Evolutionary conservation across 2,113 vertebrate genomes (phyloP).

Genomic region (Eulacestoma nigropectus): DNA sequence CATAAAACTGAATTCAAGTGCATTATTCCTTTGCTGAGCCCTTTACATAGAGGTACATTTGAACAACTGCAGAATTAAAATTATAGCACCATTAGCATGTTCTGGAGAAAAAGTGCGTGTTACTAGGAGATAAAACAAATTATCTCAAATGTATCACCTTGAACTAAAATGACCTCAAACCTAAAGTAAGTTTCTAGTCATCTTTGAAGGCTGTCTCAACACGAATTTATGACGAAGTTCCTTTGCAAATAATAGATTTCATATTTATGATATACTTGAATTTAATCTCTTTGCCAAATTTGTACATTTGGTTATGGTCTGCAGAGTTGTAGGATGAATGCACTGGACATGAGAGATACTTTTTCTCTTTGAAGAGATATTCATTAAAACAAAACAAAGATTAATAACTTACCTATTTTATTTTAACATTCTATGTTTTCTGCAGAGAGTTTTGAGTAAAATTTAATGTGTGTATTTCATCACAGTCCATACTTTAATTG

Average conservation of each 20-base stretch:
- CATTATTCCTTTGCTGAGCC: background rate
- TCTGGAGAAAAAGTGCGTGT: background rate
- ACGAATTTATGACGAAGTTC: background rate
- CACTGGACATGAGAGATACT: background rate
- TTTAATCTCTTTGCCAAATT: background rate
- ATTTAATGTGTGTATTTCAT: background rate
- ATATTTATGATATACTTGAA: background rate
- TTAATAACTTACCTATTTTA: background rate
- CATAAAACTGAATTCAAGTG: background rate
- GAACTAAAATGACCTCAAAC: background rate
- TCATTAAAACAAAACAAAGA: background rate
- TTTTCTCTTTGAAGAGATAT: background rate
- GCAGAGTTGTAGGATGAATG: background rate
- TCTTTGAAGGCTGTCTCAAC: background rate
- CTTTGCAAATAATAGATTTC: background rate
- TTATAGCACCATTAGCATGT: background rate
- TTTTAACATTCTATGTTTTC: background rate
- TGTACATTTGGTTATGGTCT: background rate
- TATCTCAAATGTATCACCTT: background rate
- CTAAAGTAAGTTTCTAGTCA: background rate
- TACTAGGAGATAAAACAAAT: background rate
- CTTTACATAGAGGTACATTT: background rate
- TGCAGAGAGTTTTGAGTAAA: constrained; percentile 12
- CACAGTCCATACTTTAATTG: background rate
- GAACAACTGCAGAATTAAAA: background rate